phyloP scores from a whole-genome alignment of 2,888 invertebrate species.

The Lochmaea crataegi region DNA sequence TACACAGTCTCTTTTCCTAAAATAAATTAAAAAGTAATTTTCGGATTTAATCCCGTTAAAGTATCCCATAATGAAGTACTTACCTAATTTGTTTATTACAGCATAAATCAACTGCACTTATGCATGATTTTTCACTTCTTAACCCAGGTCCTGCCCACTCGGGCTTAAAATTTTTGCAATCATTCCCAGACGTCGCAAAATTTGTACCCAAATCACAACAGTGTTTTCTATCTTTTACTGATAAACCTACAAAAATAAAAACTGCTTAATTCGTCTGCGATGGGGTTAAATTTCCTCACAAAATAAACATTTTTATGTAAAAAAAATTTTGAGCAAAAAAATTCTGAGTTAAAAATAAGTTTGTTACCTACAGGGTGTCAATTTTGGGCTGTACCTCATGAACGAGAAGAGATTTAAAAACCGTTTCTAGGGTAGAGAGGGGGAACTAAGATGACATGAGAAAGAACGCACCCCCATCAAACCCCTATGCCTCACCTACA shows the following conservation, averaged over 20 bases:
- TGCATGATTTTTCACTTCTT: slow-evolving; percentile 71
- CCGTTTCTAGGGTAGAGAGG: too few relatives aligned
- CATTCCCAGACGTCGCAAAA: slow-evolving; percentile 57
- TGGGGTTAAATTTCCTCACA: too few relatives aligned
- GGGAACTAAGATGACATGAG: too few relatives aligned
- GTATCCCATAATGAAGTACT: slow-evolving; percentile 16
- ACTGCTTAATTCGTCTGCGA: background rate
- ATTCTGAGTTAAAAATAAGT: too few relatives aligned
- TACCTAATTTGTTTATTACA: slow-evolving; percentile 70
- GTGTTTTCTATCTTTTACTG: slow-evolving; percentile 56
- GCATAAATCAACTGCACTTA: slow-evolving; percentile 74
- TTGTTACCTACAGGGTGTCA: too few relatives aligned
- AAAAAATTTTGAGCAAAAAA: too few relatives aligned
- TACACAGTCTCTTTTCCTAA: slow-evolving; percentile 67
- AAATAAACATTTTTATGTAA: too few relatives aligned
- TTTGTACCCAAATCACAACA: slow-evolving; percentile 62
- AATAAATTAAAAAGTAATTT: slow-evolving; percentile 41
- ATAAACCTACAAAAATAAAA: slow-evolving; percentile 53
- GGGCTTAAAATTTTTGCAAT: slow-evolving; percentile 58
- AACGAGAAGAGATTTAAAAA: too few relatives aligned
- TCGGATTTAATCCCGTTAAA: slow-evolving; percentile 3
- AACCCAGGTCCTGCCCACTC: slow-evolving; percentile 69
- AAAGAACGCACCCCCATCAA: too few relatives aligned
- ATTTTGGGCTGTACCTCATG: too few relatives aligned
- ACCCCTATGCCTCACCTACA: too few relatives aligned